These are phyloP conservation scores for Drosophila ezoana DNA, from an alignment of 2,888 invertebrate species.

Conservation along the genomic window DNA sequence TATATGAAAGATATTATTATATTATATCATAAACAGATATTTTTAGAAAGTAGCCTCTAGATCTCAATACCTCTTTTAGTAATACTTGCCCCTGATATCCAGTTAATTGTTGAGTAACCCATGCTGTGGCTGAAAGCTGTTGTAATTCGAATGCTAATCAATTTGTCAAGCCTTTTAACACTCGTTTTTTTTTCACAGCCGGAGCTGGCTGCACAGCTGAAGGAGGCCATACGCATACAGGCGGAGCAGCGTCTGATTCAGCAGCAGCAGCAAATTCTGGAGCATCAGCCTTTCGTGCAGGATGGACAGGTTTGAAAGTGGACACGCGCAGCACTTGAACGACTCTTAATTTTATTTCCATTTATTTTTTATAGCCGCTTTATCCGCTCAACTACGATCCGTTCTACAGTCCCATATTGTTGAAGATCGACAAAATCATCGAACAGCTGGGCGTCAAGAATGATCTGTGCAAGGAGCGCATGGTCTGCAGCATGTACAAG, in stretches of 20 bases:
- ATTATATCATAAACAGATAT: too few species aligned
- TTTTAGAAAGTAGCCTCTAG: too few species aligned
- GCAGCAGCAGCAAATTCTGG: slow-evolving; percentile 87
- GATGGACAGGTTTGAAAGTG: slow-evolving; percentile 82
- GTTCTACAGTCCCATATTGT: slow-evolving; percentile 92
- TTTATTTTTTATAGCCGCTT: slow-evolving; percentile 73
- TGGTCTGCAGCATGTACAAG: slow-evolving; percentile 94
- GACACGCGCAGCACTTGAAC: neutral
- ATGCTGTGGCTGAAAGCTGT: too few species aligned
- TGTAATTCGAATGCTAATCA: neutral
- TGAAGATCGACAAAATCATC: slow-evolving; percentile 91
- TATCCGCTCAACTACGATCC: slow-evolving; percentile 85
- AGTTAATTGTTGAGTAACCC: too few species aligned
- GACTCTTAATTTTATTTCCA: slow-evolving; percentile 7
- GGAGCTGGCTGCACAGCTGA: slow-evolving; percentile 85
- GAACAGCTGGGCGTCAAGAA: slow-evolving; percentile 89
- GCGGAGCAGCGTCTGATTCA: slow-evolving; percentile 87
- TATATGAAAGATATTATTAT: too few species aligned
- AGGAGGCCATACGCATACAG: slow-evolving; percentile 87
- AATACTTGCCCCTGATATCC: too few species aligned
- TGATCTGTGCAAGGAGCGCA: slow-evolving; percentile 90
- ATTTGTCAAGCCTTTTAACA: neutral
- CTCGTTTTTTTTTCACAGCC: slow-evolving; percentile 59
- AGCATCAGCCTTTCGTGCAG: slow-evolving; percentile 85
- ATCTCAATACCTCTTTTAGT: too few species aligned